These are phyloP conservation scores for Catagonus wagneri DNA, from an alignment of 2,113 vertebrate genomes.

Conservation along the genomic window DNA sequence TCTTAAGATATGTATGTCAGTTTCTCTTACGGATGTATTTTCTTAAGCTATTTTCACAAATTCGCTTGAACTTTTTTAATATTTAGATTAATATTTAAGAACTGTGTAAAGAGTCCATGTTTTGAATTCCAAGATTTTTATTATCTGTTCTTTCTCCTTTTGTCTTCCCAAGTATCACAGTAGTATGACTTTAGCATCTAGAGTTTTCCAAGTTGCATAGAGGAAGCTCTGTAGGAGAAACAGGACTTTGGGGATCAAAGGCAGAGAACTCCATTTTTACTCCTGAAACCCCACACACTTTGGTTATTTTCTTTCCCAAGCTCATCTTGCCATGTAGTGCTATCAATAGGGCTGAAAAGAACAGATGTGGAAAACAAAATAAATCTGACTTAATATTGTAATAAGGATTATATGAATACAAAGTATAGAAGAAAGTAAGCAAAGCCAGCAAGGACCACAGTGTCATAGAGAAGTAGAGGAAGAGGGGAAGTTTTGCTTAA, in stretches of 20 bases:
- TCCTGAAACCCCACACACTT: background rate
- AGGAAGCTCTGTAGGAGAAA: conserved; percentile 46
- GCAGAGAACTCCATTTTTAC: background rate
- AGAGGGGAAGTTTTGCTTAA: conserved; percentile 18
- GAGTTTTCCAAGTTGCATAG: background rate
- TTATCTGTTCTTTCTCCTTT: background rate
- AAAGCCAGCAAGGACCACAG: background rate
- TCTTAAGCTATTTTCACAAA: background rate
- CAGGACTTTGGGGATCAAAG: conserved; percentile 35
- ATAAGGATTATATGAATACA: background rate
- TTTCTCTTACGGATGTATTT: background rate
- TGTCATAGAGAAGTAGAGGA: background rate
- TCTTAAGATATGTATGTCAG: background rate
- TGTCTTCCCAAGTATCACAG: background rate
- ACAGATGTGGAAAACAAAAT: conserved; percentile 36
- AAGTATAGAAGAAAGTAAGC: conserved; percentile 53
- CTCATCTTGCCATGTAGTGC: conserved; percentile 27
- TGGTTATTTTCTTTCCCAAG: conserved; percentile 43
- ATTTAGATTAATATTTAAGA: conserved; percentile 10
- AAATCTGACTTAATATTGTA: conserved; percentile 19
- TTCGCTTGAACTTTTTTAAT: background rate
- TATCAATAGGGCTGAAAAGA: background rate
- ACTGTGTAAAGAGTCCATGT: background rate
- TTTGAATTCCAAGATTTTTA: background rate
- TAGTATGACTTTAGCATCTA: background rate